phyloP scores from a whole-genome alignment of 1,140 invertebrate genomes.

The Littorina saxatilis region DNA sequence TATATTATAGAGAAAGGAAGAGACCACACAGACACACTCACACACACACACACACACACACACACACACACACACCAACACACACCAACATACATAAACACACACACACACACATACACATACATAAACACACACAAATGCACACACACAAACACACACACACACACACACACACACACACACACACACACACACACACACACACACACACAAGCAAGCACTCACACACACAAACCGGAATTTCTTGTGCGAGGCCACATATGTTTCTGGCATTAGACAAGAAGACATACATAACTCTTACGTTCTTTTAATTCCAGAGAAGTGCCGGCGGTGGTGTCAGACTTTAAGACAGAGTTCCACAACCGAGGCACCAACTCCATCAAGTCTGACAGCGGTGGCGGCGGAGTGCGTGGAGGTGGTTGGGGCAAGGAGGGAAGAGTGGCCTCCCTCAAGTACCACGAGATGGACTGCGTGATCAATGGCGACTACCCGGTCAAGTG shows the following conservation, averaged over 20 bases:
- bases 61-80: too few relatives aligned
- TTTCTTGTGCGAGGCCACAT: conserved; percentile 17
- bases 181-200: not conserved
- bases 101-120: too few relatives aligned
- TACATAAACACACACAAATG: too few relatives aligned
- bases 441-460: conserved; percentile 77
- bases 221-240: not conserved
- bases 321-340: not conserved
- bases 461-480: conserved; percentile 94
- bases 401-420: not conserved
- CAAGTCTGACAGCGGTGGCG: not conserved
- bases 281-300: too few relatives aligned
- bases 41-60: not conserved
- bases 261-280: too few relatives aligned
- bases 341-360: conserved; percentile 20
- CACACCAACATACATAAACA: too few relatives aligned
- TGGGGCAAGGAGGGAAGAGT: not conserved
- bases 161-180: not conserved
- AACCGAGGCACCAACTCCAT: conserved; percentile 37
- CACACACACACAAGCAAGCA: too few relatives aligned
- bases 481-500: conserved; percentile 90
- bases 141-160: too few relatives aligned
- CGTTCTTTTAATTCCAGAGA: not conserved
- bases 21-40: too few relatives aligned
- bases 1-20: too few relatives aligned